These are phyloP conservation scores for Solen grandis DNA, from an alignment of 1,140 invertebrate species.

Conservation along the genomic window DNA sequence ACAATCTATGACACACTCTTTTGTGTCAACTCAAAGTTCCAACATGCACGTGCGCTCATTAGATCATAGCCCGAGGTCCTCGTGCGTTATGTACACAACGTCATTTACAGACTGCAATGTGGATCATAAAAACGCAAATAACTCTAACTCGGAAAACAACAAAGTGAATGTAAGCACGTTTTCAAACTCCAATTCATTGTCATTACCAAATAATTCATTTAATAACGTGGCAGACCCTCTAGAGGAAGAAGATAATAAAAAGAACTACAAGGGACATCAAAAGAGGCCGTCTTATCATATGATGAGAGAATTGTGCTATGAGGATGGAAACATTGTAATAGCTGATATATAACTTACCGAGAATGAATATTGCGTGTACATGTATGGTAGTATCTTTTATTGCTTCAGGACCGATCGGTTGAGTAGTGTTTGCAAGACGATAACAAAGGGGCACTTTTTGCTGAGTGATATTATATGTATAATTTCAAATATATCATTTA, in stretches of 20 bases:
- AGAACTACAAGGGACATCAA: conserved; percentile 39
- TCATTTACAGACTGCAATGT: conserved; percentile 47
- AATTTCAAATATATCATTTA: too few species aligned
- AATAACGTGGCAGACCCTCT: background rate
- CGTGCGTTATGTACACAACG: conserved; percentile 52
- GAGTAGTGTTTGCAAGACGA: too few species aligned
- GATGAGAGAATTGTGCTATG: conserved; percentile 54
- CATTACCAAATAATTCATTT: background rate
- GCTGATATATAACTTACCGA: too few species aligned
- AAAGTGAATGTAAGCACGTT: conserved; percentile 25
- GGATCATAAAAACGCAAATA: conserved; percentile 7
- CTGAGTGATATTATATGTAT: too few species aligned
- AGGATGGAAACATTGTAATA: conserved; percentile 46
- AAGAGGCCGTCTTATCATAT: conserved; percentile 56
- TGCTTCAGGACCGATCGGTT: too few species aligned
- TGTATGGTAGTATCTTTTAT: too few species aligned
- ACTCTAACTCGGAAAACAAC: conserved; percentile 9
- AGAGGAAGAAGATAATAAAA: conserved; percentile 1
- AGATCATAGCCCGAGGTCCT: conserved; percentile 52
- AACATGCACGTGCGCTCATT: conserved; percentile 29
- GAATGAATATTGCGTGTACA: too few species aligned
- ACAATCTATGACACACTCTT: conserved; percentile 41
- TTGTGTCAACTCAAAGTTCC: conserved; percentile 41
- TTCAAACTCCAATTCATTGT: conserved; percentile 36
- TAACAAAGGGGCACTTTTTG: too few species aligned